Evolutionary conservation across 2,888 invertebrate genomes (phyloP), one percentile per base, ranked within the genome.

Genomic region (Oligia latruncula): DNA sequence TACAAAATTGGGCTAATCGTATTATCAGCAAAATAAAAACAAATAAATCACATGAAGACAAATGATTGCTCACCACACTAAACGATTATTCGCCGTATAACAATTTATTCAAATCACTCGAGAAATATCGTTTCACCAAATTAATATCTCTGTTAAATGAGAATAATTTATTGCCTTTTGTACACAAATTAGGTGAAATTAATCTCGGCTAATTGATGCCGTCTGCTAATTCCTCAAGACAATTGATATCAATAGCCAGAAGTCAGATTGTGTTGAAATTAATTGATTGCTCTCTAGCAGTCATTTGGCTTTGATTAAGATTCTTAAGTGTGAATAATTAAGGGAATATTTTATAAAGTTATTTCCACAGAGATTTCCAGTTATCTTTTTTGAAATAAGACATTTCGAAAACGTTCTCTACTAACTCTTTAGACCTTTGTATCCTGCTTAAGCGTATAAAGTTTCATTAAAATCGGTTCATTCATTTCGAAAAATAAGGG

Each of bases 241-340:
- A 83, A 89, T 90, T 85, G 68, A 83, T 88, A 87, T 84, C 84
- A 83, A 88, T 89, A 67, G 60, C 52, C 68, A 74, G 40, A 72
- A 82, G 73, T 78, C 49, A 70, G 71, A 78, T 79, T 86, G 52
- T 77, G 70, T 72, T 78, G 70, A 81, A 80, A 80, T 82, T 80
- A 83, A 89, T 85, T 81, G 65, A 86, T 85, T 80, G 77, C 68
- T 49, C 13, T 71, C 55, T 68, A 23, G 71, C n/a, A 60, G 71
- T 17, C 52, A 71, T 64, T 71, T 70, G 35, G 35, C 64, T 64
- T 73, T 64, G 60, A 82, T 74, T 74, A 60, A 73, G 58, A 49
- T 74, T 62, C 20, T 52, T 23, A 43, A 71, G n/a, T 70, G 40
- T 35, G 49, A 71, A 68, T 49, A 17, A 72, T 70, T 60, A 43